Evolutionary conservation across 2,113 vertebrate species (phyloP).

Genomic region (Rhinogobius similis): DNA sequence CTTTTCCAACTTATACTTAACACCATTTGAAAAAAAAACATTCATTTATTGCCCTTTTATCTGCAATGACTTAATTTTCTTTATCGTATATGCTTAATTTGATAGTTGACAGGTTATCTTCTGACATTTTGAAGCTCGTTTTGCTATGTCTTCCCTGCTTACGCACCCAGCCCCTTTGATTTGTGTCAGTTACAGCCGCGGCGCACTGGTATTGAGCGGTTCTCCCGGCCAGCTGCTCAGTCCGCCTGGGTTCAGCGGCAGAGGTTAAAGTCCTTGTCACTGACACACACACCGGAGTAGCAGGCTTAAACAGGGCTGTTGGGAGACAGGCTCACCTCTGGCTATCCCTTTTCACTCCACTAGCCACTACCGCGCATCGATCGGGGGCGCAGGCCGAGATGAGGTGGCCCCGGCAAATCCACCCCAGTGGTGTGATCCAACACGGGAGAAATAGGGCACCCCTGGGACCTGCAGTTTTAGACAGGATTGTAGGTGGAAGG

Average conservation of each 20-base stretch:
- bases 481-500: background rate
- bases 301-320: constrained; percentile 44
- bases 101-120: too few species aligned
- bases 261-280: constrained; percentile 65
- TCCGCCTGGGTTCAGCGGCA: constrained; percentile 43
- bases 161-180: background rate
- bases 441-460: background rate
- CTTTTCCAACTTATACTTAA: too few species aligned
- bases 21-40: too few species aligned
- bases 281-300: constrained; percentile 29
- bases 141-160: background rate
- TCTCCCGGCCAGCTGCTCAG: constrained; percentile 43
- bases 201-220: constrained; percentile 12
- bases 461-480: background rate
- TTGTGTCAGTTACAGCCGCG: constrained; percentile 6
- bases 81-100: too few species aligned
- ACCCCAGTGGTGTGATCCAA: constrained; percentile 32
- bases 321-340: constrained; percentile 51
- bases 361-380: constrained; percentile 51
- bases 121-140: background rate
- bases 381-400: constrained; percentile 53
- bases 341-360: constrained; percentile 41
- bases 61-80: too few species aligned
- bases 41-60: too few species aligned
- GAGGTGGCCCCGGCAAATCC: constrained; percentile 28